A percentile compares a stretch with the other conserved stretches of the same genome.
phyloP scores from a whole-genome alignment of 1,140 invertebrate species.

The Brevipalpus yothersi region DNA sequence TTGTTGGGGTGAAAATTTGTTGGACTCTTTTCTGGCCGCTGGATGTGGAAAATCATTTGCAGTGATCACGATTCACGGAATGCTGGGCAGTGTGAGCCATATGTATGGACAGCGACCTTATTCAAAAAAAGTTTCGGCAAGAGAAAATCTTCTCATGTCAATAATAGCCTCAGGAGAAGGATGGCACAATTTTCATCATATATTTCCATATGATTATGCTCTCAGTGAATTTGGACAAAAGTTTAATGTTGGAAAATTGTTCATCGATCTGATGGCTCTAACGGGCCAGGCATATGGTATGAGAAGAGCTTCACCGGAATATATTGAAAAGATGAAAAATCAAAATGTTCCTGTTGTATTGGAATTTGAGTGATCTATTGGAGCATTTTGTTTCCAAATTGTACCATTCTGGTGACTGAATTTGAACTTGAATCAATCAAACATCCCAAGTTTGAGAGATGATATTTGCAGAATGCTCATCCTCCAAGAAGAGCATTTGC shows the following conservation, averaged over 20 bases:
- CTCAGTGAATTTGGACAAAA: conserved; percentile 51
- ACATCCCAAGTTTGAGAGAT: no score
- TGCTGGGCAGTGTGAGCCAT: conserved; percentile 20
- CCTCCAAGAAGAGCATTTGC: no score
- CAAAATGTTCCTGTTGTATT: not conserved
- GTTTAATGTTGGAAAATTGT: conserved; percentile 25
- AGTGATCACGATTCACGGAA: not conserved
- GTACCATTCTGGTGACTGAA: no score
- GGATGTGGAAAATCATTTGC: conserved; percentile 16
- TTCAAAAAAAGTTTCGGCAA: conserved; percentile 24
- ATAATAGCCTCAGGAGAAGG: conserved; percentile 29
- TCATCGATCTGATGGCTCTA: conserved; percentile 32
- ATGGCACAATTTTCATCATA: conserved; percentile 10
- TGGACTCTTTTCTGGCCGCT: conserved; percentile 50
- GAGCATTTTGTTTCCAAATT: no score
- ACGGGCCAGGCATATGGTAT: conserved; percentile 30
- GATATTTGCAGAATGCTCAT: no score
- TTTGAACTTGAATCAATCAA: no score
- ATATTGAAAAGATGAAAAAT: not conserved
- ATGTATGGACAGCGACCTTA: conserved; percentile 23
- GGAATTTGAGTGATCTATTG: no score
- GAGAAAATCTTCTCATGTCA: conserved; percentile 25
- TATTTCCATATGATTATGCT: conserved; percentile 80
- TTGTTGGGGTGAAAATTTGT: conserved; percentile 52
- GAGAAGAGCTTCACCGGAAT: conserved; percentile 13